These are phyloP conservation scores for Tolmerus cingulatus DNA, from an alignment of 2,888 invertebrate species.

Conservation along the genomic window DNA sequence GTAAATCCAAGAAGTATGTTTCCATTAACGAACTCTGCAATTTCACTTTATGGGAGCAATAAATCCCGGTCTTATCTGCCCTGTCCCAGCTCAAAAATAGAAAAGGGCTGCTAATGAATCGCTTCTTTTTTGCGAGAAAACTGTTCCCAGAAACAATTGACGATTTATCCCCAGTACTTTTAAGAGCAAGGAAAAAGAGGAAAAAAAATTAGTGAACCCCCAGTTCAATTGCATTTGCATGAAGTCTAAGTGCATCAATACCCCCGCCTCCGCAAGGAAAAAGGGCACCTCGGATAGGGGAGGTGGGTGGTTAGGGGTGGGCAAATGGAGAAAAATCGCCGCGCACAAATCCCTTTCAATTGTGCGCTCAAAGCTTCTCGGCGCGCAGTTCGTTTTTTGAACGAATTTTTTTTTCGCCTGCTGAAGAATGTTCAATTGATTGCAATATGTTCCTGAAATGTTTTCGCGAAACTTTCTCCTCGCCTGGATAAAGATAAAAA, in stretches of 20 bases:
- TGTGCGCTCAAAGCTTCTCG: not conserved
- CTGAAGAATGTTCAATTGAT: constrained; percentile 44
- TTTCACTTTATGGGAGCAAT: not conserved
- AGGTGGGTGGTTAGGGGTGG: not conserved
- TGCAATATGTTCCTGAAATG: constrained; percentile 46
- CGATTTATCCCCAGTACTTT: not conserved
- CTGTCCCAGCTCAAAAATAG: not conserved
- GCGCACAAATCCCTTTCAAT: constrained; percentile 8
- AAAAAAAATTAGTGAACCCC: not conserved
- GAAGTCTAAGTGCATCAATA: not conserved
- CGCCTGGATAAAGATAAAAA: constrained; percentile 21
- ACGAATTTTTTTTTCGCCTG: not conserved
- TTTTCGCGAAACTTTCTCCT: constrained; percentile 31
- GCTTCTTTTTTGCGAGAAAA: not conserved
- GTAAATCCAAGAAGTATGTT: not conserved
- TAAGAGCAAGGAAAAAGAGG: not conserved
- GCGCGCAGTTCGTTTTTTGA: not conserved
- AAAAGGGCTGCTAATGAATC: not conserved
- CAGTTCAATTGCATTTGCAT: not conserved
- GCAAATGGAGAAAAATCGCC: not conserved
- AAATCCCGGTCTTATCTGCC: not conserved
- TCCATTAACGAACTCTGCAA: not conserved
- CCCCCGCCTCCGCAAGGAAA: not conserved
- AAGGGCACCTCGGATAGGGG: not conserved
- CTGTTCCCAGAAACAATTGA: not conserved